Evolutionary conservation across 2,113 vertebrate species (phyloP).

Genomic region (Cinclus cinclus): DNA sequence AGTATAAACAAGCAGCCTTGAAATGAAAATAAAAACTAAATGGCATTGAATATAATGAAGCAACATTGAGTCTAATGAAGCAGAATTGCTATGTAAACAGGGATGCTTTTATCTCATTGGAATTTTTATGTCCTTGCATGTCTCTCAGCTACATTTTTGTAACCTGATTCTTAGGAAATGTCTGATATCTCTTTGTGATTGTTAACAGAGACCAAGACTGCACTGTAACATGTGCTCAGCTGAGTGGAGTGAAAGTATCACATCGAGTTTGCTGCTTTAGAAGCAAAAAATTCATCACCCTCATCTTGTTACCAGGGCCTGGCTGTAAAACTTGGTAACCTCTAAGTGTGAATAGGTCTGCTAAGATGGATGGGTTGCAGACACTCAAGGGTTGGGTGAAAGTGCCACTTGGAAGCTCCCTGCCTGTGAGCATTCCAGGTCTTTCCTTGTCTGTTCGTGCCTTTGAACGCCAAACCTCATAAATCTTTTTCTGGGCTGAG

Average conservation of each 20-base stretch:
- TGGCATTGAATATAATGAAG: constrained; percentile 79
- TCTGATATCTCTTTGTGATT: constrained; percentile 42
- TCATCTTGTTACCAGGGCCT: background rate
- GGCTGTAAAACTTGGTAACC: background rate
- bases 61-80: constrained; percentile 75
- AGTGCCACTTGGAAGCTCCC: background rate
- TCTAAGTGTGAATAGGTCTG: background rate
- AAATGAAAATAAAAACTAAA: constrained; percentile 76
- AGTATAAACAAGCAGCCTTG: constrained; percentile 77
- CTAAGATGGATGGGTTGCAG: background rate
- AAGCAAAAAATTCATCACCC: background rate
- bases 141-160: constrained; percentile 67
- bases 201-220: constrained; percentile 36
- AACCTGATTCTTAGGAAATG: constrained; percentile 65
- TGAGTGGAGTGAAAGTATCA: background rate
- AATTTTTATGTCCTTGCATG: constrained; percentile 77
- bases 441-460: background rate
- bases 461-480: background rate
- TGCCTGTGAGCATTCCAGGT: background rate
- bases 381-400: background rate
- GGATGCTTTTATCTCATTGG: constrained; percentile 74
- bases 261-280: background rate
- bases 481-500: background rate
- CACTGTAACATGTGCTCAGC: background rate
- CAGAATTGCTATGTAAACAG: constrained; percentile 68